Evolutionary conservation across 1,140 invertebrate genomes (phyloP).

Genomic region (Euborellia annulipes): DNA sequence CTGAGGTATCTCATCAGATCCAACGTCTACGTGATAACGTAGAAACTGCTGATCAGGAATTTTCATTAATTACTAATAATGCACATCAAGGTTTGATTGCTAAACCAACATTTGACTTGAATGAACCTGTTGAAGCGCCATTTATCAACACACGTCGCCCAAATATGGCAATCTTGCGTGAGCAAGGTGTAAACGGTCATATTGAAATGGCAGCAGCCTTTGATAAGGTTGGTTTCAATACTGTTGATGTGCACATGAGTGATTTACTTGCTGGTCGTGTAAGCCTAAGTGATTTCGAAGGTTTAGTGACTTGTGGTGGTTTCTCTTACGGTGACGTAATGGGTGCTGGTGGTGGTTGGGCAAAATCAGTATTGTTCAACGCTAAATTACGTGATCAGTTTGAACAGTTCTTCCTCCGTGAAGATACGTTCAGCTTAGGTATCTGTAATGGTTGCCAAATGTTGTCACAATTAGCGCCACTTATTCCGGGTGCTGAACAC

Average conservation of each 20-base stretch:
- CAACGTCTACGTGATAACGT: background rate
- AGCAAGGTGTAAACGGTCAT: constrained; percentile 3
- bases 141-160: background rate
- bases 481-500: constrained; percentile 1
- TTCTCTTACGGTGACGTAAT: constrained; percentile 6
- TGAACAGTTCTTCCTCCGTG: background rate
- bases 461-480: background rate
- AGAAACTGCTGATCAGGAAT: background rate
- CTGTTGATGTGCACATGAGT: constrained; percentile 2
- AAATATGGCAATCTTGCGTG: constrained; percentile 1
- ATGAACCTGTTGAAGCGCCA: background rate
- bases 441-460: constrained; percentile 4
- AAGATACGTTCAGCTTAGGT: background rate
- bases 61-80: background rate
- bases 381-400: background rate
- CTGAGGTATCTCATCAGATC: background rate
- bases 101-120: background rate
- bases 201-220: constrained; percentile 2
- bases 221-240: background rate
- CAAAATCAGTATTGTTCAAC: constrained; percentile 3
- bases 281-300: background rate
- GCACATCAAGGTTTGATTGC: background rate
- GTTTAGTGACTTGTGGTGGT: background rate
- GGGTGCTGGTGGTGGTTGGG: constrained; percentile 4
- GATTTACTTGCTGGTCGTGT: background rate